Base-by-base conservation (phyloP, 2,888 invertebrate genomes). In the Eristalis arbustorum region DNA sequence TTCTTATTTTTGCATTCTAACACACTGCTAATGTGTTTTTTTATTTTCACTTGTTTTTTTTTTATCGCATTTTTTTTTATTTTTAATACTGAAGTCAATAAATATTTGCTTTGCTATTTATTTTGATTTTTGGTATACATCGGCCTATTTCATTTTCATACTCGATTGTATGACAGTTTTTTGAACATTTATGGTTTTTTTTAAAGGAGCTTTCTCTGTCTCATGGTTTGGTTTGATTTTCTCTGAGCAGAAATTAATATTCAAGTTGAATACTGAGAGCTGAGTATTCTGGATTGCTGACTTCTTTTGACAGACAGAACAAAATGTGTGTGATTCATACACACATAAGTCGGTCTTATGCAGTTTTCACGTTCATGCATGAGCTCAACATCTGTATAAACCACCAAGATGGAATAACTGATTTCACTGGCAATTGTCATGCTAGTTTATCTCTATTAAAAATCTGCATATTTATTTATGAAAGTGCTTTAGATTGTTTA, bases 1-100 rank as follows among this genome's bases (percentile, higher is more conserved):
- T 66, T 69, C 22, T 78, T 68, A 72, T 25, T 59, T 75, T 82
- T 83, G 71, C 76, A 84, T 83, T 72, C 67, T 42, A 72, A 78
- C 64, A 78, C 64, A 73, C 73, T 85, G 77, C 71, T 81, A 77
- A 40, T 74, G 56, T 76, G 71, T 61, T 71, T 71, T 40, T 69
- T 74, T 68, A 62, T 62, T 78, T 42, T 71, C 64, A 37, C 56
- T 63, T 40, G 23, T 82, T 87, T 57, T 8, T 23, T 56, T 10
- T 34, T 59, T 74, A 61, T 80, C 25, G 25, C 25, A 25, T 25
- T 25, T 25, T 2, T 18, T 28, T 74, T 73, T 56, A 28, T n/a
- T 73, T 63, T 8, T 49, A 3, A 8, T 18, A 42, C 49, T 49
- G 49, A 49, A 8, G 1, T 18, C 5, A 3, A 49, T 49, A n/a